A percentile compares a stretch with the other conserved stretches of the same genome.
Evolutionary conservation across 2,797 vertebrate species (phyloP).

Genomic region (Liasis olivaceus): DNA sequence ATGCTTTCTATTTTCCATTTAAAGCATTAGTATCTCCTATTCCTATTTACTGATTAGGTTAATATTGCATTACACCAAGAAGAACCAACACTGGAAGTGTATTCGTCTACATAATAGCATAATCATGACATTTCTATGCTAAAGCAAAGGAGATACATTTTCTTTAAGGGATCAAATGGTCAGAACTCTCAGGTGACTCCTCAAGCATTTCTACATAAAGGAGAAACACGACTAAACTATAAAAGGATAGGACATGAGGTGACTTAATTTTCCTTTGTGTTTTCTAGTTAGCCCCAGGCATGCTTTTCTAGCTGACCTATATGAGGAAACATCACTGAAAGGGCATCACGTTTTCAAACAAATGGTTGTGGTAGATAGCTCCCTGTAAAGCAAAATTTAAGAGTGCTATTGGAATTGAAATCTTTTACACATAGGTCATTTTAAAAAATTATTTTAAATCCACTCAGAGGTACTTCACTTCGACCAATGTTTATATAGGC

Average conservation of each 20-base stretch:
- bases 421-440: background rate
- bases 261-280: background rate
- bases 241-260: background rate
- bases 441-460: background rate
- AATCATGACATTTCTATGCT: background rate
- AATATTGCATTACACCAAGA: background rate
- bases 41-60: background rate
- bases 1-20: background rate
- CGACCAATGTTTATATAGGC: background rate
- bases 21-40: background rate
- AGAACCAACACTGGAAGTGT: background rate
- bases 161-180: background rate
- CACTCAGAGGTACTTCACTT: background rate
- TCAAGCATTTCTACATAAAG: background rate
- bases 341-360: background rate
- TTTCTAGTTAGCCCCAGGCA: background rate
- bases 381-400: background rate
- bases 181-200: background rate
- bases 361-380: background rate
- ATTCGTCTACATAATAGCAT: background rate
- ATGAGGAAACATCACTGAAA: background rate
- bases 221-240: background rate
- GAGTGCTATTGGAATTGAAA: background rate
- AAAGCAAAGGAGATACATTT: background rate
- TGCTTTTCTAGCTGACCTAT: background rate